Base-by-base conservation (phyloP, 2,797 vertebrate species). In the Spea hammondii region DNA sequence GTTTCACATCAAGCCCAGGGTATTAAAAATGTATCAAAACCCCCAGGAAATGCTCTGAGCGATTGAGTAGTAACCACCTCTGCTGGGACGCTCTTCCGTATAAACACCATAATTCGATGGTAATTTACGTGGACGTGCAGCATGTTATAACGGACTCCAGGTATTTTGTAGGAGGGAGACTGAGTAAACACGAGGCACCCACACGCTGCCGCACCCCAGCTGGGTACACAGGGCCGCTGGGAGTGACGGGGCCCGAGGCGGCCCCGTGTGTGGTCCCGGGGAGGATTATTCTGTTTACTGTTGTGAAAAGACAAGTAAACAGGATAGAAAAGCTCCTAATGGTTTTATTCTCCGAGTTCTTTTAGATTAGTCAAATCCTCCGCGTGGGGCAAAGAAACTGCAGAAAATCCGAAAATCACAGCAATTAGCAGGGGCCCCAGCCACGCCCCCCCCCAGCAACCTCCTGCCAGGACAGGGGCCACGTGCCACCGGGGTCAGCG, bases 301-400 rank as follows among this genome's bases (percentile, higher is more conserved):
- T 55, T 50, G 46, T 12, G 44, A 53, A 53, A 53, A 59, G 54
- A 72, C 17, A n/a, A 57, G 10, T 53, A 59, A 72, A 59, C 54
- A 48, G 11, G 13, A 50, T 11, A 53, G 13, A 12, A 72, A 47
- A 72, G 54, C 46, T 49, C 50, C 62, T 74, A 65, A 74, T 74
- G 72, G 72, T 54, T 74, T 74, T 74, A 46, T 46, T 44, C n/a
- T 44, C 17, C 4, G 10, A 59, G 45, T 74, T 74, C 59, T 64
- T 65, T 6, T 32, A 65, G 72, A 74, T 74, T 74, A 74, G 13
- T 17, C 7, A 73, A 73, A 73, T 74, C 72, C 62, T 54, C 72
- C 3, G 12, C 13, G 72, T 65, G 72, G 60, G 72, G 49, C 17
- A 46, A 51, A 53, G 60, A 50, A n/a, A 32, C 17, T 44, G 53